Base-by-base conservation (phyloP, 2,113 vertebrate species). In the Scomber scombrus region DNA sequence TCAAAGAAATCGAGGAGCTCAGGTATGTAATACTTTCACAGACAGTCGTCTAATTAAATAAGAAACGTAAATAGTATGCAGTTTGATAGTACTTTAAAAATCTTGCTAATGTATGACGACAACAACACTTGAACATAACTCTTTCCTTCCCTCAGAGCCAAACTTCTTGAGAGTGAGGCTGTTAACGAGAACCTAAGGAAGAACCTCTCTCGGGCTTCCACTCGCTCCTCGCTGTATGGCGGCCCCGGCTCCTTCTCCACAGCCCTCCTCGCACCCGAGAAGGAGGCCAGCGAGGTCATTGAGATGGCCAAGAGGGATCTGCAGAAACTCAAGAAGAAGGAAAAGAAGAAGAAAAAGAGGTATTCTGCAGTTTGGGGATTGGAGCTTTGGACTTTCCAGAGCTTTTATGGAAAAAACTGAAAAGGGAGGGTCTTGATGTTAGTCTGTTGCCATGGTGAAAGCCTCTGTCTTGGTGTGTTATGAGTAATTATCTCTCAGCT, bases 1-100 rank as follows among this genome's bases (percentile, higher is more conserved):
- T 99, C 88, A 97, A 98, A 93, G 98, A 99, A 94, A 99, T 99
- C 3, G 98, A 99, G 93, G 97, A 99, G 90, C 98, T 99, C 90
- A 96, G 98, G 98, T 99, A 94, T 2, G 51, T 6, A 3, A 46
- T 26, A 26, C 23, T 26, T 26, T 26, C 23, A 26, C 23, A 26
- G 23, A 26, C 23, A 26, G 23, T 26, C 23, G 3, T 26, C 23
- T 26, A 26, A 26, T 26, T 26, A 26, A 7, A 40, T 40, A 40
- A 9, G 34, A 40, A 40, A 40, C 34, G 7, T 9, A 9, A 40
- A 40, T 9, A 9, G 9, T 8, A 7, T 9, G 34, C 9, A 40
- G 34, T 7, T 40, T 40, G 7, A 40, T 40, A 40, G 6, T 40
- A 40, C 34, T 40, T 6, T 40, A 40, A 9, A 40, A 40, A 40